Evolutionary conservation across 2,113 vertebrate species (phyloP), one percentile per base, ranked within the genome.

Genomic region (Aramus guarauna): DNA sequence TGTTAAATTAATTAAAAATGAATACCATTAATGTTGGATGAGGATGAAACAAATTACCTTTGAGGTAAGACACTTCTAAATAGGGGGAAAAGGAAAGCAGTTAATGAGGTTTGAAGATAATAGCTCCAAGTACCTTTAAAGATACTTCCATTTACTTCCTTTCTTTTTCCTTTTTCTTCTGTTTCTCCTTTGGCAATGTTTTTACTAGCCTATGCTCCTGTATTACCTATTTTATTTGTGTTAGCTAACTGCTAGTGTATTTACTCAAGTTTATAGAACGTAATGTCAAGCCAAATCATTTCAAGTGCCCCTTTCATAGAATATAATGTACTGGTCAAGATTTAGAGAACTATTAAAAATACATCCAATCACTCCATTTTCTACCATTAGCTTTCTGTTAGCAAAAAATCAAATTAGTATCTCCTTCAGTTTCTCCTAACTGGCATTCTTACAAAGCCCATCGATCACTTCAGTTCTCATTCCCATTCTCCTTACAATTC

Each of bases 1-100:
- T 95, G 95, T 67, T 96, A 93, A 91, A 96, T 96, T 98, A 85
- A 97, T 96, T 96, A 96, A 90, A 97, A 97, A 97, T 90, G 84
- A 97, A 97, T 88, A 90, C 68, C 85, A 92, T 97, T 97, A 97
- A 96, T 93, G 93, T 69, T 96, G 84, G 77, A 92, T 94, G 81
- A 80, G 74, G 75, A 95, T 76, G 88, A 96, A 95, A 96, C 94
- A 86, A 97, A 96, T 96, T 94, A 97, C 68, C 91, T 97, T 76
- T 93, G 73, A 96, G 95, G 94, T 64, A 97, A 90, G 52, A 81
- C 74, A 90, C 76, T 95, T 95, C 64, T 63, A 92, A 96, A 95
- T 9, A 84, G 59, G 30, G 17, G 26, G 26, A 4, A 86, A 93
- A 80, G 63, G 39, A 77, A 95, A 90, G 48, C 72, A 81, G 74